These are phyloP conservation scores for Lithophane semibrunnea DNA, from an alignment of 2,888 invertebrate species.

Conservation along the genomic window DNA sequence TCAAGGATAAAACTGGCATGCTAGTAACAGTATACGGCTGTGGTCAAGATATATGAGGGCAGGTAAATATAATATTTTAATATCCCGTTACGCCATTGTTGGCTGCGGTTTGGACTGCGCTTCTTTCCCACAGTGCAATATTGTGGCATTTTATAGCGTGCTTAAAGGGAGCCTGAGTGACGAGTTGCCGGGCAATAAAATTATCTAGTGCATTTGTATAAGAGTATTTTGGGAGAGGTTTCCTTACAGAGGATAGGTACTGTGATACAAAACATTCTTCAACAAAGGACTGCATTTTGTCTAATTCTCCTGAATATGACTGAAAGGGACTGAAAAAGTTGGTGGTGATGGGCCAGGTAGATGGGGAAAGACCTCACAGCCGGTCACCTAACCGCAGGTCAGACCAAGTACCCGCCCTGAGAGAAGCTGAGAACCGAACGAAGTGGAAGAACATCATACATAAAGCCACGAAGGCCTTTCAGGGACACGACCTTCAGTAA, in stretches of 20 bases:
- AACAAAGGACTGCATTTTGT: too few species aligned
- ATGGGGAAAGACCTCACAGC: too few species aligned
- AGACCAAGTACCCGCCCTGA: too few species aligned
- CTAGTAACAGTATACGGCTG: slow-evolving; percentile 60
- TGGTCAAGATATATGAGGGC: slow-evolving; percentile 49
- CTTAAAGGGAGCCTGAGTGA: slow-evolving; percentile 16
- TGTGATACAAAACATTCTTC: background rate
- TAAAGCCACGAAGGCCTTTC: too few species aligned
- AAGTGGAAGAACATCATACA: too few species aligned
- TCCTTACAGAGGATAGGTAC: background rate
- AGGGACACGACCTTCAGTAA: too few species aligned
- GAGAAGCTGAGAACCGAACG: too few species aligned
- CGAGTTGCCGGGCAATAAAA: slow-evolving; percentile 13
- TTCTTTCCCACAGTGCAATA: slow-evolving; percentile 58
- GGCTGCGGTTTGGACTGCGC: slow-evolving; percentile 53
- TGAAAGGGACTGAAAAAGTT: too few species aligned
- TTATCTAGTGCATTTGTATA: slow-evolving; percentile 4
- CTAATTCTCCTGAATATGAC: too few species aligned
- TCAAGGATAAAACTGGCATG: slow-evolving; percentile 32
- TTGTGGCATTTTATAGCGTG: slow-evolving; percentile 43
- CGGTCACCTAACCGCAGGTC: too few species aligned
- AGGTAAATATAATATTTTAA: slow-evolving; percentile 56
- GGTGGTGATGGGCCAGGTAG: too few species aligned
- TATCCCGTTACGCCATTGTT: slow-evolving; percentile 64
- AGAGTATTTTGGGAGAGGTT: background rate